These are phyloP conservation scores for Malthinus flaveolus DNA, from an alignment of 2,888 invertebrate genomes.

Conservation along the genomic window DNA sequence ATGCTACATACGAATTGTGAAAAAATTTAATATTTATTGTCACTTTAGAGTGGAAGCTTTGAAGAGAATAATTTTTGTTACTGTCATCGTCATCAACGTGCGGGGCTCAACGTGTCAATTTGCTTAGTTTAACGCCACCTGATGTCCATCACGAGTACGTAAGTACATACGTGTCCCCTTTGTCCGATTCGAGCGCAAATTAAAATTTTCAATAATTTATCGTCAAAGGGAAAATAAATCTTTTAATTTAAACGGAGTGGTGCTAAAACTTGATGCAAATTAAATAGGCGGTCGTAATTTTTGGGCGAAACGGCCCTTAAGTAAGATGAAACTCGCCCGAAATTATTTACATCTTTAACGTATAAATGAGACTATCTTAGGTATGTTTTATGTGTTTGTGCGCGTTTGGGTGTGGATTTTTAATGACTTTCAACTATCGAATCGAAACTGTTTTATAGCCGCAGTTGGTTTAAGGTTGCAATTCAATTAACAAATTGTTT, in stretches of 20 bases:
- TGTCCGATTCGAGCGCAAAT: too few species aligned
- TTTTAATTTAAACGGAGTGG: conserved; percentile 20
- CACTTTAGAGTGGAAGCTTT: too few species aligned
- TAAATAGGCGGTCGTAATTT: conserved; percentile 16
- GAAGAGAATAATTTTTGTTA: too few species aligned
- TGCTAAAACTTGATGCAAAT: conserved; percentile 18
- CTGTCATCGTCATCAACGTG: too few species aligned
- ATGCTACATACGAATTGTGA: too few species aligned
- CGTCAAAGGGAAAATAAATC: conserved; percentile 9
- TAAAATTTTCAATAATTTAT: neutral
- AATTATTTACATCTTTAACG: conserved; percentile 12
- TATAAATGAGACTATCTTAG: conserved; percentile 2
- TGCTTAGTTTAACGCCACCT: too few species aligned
- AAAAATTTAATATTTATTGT: too few species aligned
- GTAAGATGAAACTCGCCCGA: conserved; percentile 2
- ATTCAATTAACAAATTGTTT: conserved; percentile 4
- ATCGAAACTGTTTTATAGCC: conserved; percentile 6
- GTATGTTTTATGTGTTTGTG: conserved; percentile 9
- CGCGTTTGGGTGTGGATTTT: conserved; percentile 10
- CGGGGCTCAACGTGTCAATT: too few species aligned
- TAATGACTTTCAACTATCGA: neutral
- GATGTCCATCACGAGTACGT: too few species aligned
- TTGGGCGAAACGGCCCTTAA: conserved; percentile 9
- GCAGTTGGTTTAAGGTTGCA: conserved; percentile 2
- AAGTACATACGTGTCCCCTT: too few species aligned